Evolutionary conservation across 2,113 vertebrate genomes (phyloP).

Genomic region (Cyanoderma ruficeps): DNA sequence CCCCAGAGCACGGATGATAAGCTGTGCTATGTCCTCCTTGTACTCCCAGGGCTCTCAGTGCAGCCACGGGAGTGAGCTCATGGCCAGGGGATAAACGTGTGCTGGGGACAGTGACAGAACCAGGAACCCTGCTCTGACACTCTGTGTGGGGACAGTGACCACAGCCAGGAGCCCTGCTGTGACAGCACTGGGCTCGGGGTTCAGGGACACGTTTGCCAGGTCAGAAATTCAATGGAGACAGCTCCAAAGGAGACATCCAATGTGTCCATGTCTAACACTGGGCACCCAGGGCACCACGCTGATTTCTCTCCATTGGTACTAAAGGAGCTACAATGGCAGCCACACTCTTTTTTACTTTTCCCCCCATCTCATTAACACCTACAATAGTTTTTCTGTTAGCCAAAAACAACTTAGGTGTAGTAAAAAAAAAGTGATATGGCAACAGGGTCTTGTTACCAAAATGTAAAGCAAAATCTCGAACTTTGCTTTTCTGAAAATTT

Average conservation of each 20-base stretch:
- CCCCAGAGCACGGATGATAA: not conserved
- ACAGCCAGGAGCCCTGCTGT: not conserved
- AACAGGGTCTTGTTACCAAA: not conserved
- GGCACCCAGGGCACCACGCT: not conserved
- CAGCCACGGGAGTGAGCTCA: not conserved
- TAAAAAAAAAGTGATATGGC: not conserved
- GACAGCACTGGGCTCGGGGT: not conserved
- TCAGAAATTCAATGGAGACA: not conserved
- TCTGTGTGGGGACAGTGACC: not conserved
- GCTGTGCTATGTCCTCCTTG: not conserved
- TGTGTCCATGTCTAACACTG: not conserved
- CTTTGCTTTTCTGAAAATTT: not conserved
- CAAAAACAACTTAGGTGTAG: not conserved
- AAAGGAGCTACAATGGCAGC: not conserved
- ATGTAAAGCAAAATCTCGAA: not conserved
- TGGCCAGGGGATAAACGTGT: not conserved
- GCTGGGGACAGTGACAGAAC: not conserved
- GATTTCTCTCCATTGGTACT: not conserved
- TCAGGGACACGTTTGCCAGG: not conserved
- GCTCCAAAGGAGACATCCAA: not conserved
- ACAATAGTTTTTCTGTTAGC: not conserved
- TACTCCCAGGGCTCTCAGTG: not conserved
- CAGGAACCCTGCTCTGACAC: not conserved
- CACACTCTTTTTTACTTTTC: not conserved
- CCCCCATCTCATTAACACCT: not conserved